Evolutionary conservation across 2,888 invertebrate species (phyloP).

Genomic region (Drosophila sordidula): DNA sequence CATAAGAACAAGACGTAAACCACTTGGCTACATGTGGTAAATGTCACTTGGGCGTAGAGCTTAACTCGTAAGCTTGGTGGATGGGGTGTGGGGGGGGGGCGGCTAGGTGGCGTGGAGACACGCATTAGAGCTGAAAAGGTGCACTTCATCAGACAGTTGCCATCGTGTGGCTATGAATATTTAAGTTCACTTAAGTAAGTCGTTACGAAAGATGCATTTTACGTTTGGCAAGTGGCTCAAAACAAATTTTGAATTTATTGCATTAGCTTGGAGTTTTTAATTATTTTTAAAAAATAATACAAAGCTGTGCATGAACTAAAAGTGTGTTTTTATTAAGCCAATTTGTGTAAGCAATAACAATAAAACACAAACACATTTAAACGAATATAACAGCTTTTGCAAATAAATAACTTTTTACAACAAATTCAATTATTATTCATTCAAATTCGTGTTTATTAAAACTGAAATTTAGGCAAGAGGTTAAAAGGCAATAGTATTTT

Average conservation of each 20-base stretch:
- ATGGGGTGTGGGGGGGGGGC: neutral
- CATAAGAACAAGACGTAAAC: conserved; percentile 34
- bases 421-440: too few relatives aligned
- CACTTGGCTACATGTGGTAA: conserved; percentile 50
- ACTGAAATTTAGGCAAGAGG: too few relatives aligned
- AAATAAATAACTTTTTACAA: too few relatives aligned
- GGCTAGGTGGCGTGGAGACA: conserved; percentile 10
- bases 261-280: too few relatives aligned
- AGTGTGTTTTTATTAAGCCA: too few relatives aligned
- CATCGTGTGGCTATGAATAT: conserved; percentile 17
- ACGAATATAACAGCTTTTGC: too few relatives aligned
- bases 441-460: too few relatives aligned
- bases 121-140: conserved; percentile 29
- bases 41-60: conserved; percentile 46
- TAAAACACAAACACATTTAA: too few relatives aligned
- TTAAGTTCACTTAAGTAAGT: neutral
- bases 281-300: too few relatives aligned
- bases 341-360: too few relatives aligned
- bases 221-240: neutral
- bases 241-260: neutral
- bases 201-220: neutral
- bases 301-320: too few relatives aligned
- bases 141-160: conserved; percentile 18
- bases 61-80: neutral
- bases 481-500: too few relatives aligned